Percentiles rank a stretch among this genome's conserved stretches.
Evolutionary conservation across 2,888 invertebrate species (phyloP).

Genomic region (Dermolepida albohirtum): DNA sequence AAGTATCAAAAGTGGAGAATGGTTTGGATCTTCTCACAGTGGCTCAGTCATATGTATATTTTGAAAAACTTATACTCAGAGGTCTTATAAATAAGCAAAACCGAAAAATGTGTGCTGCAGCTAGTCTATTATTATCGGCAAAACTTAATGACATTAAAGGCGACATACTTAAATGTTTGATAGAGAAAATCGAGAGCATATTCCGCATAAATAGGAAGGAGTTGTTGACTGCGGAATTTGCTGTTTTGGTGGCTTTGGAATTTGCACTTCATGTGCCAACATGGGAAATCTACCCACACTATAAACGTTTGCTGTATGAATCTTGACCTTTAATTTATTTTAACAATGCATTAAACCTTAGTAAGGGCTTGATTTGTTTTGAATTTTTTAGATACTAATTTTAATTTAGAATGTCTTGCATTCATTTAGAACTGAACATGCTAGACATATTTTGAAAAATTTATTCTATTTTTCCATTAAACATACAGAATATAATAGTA

Average conservation of each 20-base stretch:
- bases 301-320: conserved; percentile 92
- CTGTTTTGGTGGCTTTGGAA: conserved; percentile 93
- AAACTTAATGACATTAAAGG: conserved; percentile 98
- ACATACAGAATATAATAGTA: no score
- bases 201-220: conserved; percentile 93
- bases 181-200: conserved; percentile 93
- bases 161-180: conserved; percentile 83
- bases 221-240: conserved; percentile 91
- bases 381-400: conserved; percentile 16
- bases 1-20: conserved; percentile 87
- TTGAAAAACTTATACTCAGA: conserved; percentile 94
- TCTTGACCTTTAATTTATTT: conserved; percentile 68
- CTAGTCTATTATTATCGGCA: conserved; percentile 92
- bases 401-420: neutral
- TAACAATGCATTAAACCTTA: conserved; percentile 12
- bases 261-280: conserved; percentile 94
- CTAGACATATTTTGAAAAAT: no score
- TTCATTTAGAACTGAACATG: no score
- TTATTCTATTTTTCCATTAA: no score
- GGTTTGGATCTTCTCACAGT: conserved; percentile 90
- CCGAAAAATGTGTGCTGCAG: conserved; percentile 94
- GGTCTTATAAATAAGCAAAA: conserved; percentile 95
- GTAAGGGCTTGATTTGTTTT: conserved; percentile 27
- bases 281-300: conserved; percentile 93
- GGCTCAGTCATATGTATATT: conserved; percentile 98